A percentile compares a stretch with the other conserved stretches of the same genome.
Conservation (phyloP, 2,113 vertebrate species). For the Anguilla rostrata region DNA sequence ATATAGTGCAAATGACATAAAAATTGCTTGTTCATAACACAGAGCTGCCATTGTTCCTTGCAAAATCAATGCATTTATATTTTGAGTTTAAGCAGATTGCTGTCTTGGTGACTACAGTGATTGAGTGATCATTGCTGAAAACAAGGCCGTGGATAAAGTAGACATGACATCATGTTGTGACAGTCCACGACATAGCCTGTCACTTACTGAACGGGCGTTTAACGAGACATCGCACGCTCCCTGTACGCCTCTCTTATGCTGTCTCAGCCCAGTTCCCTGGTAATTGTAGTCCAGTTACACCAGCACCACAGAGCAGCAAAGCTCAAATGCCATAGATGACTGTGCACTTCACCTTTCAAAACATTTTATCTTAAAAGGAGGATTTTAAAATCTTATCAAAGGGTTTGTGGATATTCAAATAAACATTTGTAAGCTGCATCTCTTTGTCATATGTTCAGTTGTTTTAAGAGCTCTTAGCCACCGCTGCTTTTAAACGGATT, state of each 20-base stretch:
- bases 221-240: too few relatives aligned
- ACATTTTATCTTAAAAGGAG: neutral
- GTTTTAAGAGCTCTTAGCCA: neutral
- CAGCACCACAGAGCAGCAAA: too few relatives aligned
- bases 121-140: neutral
- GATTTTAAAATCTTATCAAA: constrained; percentile 2
- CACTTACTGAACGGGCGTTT: neutral
- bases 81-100: neutral
- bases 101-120: neutral
- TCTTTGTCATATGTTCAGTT: neutral
- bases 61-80: neutral
- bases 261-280: neutral
- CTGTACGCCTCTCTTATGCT: neutral
- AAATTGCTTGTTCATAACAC: neutral
- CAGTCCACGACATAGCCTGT: neutral
- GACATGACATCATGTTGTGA: neutral
- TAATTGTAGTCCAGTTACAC: neutral
- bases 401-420: neutral
- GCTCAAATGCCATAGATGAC: neutral
- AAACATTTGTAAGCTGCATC: neutral
- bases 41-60: neutral
- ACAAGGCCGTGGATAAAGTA: neutral
- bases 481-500: neutral
- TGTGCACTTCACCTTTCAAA: neutral
- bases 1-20: neutral